phyloP scores from a whole-genome alignment of 2,888 invertebrate species.

The Drosophila quinaria region DNA sequence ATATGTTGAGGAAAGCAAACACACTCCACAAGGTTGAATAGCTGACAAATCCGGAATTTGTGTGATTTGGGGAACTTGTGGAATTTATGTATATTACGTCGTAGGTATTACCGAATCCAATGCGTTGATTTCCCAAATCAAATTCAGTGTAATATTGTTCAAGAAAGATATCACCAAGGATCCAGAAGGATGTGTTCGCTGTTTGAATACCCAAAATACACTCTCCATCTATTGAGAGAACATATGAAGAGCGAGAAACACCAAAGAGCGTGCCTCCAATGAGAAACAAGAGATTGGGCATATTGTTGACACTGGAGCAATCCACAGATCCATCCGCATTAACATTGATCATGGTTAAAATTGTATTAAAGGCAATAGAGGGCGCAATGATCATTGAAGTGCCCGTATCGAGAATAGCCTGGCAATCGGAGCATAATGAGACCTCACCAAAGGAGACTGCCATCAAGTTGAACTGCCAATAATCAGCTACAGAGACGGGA shows the following conservation, averaged over 20 bases:
- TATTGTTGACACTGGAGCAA: conserved; percentile 90
- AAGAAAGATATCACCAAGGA: conserved; percentile 98
- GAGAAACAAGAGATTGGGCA: conserved; percentile 92
- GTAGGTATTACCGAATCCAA: conserved; percentile 91
- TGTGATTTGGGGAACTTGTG: not conserved
- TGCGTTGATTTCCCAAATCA: conserved; percentile 92
- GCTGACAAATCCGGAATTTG: not conserved
- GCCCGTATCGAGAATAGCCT: conserved; percentile 96
- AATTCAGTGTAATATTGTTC: conserved; percentile 97
- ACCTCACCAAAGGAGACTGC: conserved; percentile 86
- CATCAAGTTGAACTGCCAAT: conserved; percentile 98
- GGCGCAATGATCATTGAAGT: conserved; percentile 94
- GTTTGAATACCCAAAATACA: conserved; percentile 96
- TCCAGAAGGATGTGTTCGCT: conserved; percentile 93
- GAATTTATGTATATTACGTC: conserved; percentile 24
- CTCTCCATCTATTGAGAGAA: conserved; percentile 88
- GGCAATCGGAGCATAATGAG: conserved; percentile 86
- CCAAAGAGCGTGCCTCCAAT: conserved; percentile 91
- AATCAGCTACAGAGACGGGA: conserved; percentile 92
- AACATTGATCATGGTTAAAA: not conserved
- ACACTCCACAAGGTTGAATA: not conserved
- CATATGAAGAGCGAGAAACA: conserved; percentile 92
- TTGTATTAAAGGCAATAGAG: not conserved
- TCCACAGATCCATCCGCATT: conserved; percentile 87
- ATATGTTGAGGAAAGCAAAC: not conserved